Evolutionary conservation across 2,888 invertebrate species (phyloP).

Genomic region (Caenorhabditis sp.): DNA sequence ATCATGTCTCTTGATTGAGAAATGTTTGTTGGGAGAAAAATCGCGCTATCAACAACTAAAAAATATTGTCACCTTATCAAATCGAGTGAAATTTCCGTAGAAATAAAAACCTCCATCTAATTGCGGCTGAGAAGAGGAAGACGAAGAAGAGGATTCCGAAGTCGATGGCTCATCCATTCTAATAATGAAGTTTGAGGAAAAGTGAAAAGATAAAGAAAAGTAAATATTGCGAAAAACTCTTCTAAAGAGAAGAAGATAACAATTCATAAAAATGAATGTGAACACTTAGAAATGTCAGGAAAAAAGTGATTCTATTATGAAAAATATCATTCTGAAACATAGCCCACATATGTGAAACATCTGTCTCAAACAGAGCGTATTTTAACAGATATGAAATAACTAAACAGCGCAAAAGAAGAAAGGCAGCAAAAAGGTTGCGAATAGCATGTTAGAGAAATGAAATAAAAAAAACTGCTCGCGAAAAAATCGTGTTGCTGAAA

Average conservation of each 20-base stretch:
- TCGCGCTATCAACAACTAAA: too few relatives aligned
- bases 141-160: conserved; percentile 11
- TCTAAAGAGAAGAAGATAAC: not conserved
- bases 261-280: too few relatives aligned
- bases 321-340: too few relatives aligned
- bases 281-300: too few relatives aligned
- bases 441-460: conserved; percentile 5
- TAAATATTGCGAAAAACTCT: not conserved
- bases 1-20: too few relatives aligned
- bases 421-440: too few relatives aligned
- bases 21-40: too few relatives aligned
- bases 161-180: conserved; percentile 19
- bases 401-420: too few relatives aligned
- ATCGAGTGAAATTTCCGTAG: conserved; percentile 27
- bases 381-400: too few relatives aligned
- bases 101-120: conserved; percentile 3
- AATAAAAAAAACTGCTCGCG: conserved; percentile 16
- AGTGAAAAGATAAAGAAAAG: not conserved
- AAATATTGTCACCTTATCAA: not conserved
- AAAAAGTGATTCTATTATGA: too few relatives aligned
- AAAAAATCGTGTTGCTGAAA: conserved; percentile 22
- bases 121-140: not conserved
- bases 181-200: not conserved
- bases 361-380: too few relatives aligned
- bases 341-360: too few relatives aligned